Evolutionary conservation across 2,888 invertebrate genomes (phyloP), one percentile per base, ranked within the genome.

Genomic region (Odontothrips loti): DNA sequence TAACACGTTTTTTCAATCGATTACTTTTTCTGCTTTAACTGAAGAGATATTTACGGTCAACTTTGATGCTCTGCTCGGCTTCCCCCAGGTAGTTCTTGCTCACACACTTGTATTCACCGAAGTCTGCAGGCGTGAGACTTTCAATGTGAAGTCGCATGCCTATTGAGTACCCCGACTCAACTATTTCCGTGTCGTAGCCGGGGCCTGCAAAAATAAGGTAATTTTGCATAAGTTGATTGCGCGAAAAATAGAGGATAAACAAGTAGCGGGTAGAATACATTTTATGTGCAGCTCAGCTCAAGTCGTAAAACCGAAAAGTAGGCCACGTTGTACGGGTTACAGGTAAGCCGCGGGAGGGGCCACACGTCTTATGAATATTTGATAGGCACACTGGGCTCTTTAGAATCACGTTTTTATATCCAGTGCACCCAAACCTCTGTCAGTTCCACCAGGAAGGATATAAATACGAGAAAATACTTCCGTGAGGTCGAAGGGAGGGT

Each of bases 21-120:
- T 58, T 58, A 58, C 1, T 58, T 17, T n/a, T n/a, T n/a, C n/a
- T 17, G 17, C 58, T 15, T 17, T 58, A 6, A 17, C 6, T 20
- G 12, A n/a, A 23, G 68, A n/a, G 0, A 23, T 11, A 68, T 23
- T 68, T 23, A 68, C 68, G 68, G 6, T 68, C 68, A 11, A 68
- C 68, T 68, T 68, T 68, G 68, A 68, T 68, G 68, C 23, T 68
- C 23, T 68, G 68, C 23, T 68, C 68, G 23, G 68, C 23, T 23
- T 68, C 68, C 23, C 68, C 68, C 9, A 68, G 68, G 68, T 68
- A 68, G 68, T 68, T 68, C 68, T 68, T 68, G 68, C 68, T 68
- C 68, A 68, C 68, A 23, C 68, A 68, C 23, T 68, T 68, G 68
- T 68, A 68, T 23, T 68, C 68, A 11, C 68, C 68, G 4, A 68